Evolutionary conservation across 2,888 invertebrate species (phyloP).

Genomic region (Chrysomela aeneicollis): DNA sequence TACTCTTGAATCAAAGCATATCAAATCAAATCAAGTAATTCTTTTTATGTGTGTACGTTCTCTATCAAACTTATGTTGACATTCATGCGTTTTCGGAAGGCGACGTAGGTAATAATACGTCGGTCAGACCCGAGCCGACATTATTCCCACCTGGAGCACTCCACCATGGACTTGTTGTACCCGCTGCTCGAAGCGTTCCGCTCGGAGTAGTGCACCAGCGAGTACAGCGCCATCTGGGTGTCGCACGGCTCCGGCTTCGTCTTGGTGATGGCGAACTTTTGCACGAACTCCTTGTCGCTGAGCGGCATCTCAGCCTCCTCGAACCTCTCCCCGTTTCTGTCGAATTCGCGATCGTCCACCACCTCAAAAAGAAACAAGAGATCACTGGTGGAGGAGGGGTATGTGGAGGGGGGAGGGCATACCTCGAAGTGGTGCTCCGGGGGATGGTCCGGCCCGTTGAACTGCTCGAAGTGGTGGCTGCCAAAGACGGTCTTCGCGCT

Average conservation of each 20-base stretch:
- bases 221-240: conserved; percentile 66
- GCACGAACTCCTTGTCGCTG: conserved; percentile 66
- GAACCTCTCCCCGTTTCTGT: conserved; percentile 30
- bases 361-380: not conserved
- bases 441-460: conserved; percentile 22
- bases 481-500: conserved; percentile 66
- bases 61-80: no score
- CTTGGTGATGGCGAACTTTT: conserved; percentile 61
- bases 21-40: no score
- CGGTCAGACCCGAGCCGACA: no score
- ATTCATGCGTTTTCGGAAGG: no score
- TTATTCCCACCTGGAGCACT: conserved; percentile 57
- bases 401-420: no score
- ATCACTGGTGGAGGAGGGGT: no score
- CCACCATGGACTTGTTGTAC: conserved; percentile 57
- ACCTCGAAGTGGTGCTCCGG: conserved; percentile 25
- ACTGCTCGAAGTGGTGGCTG: conserved; percentile 29
- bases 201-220: conserved; percentile 55
- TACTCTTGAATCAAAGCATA: no score
- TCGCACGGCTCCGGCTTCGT: conserved; percentile 89
- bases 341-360: conserved; percentile 49
- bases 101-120: no score
- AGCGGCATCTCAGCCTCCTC: conserved; percentile 34
- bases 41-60: no score
- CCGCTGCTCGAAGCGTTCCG: conserved; percentile 55